Percentiles rank a stretch among this genome's conserved stretches.
phyloP scores from a whole-genome alignment of 30 jellyfish, hydroid and myxozoan species.

The Hydractinia echinata region DNA sequence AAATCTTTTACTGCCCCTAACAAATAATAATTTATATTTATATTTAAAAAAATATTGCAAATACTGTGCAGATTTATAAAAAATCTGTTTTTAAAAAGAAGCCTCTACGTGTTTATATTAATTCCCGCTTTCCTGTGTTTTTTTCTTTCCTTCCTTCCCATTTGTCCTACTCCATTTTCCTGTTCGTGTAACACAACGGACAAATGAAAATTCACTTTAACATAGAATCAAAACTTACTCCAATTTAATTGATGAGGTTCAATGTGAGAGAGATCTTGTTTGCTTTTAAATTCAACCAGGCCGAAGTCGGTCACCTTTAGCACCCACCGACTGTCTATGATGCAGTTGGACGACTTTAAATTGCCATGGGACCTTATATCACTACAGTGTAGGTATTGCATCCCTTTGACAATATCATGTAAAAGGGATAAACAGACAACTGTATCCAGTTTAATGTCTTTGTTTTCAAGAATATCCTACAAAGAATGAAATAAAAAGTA shows the following conservation, averaged over 20 bases:
- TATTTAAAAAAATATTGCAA: too few species aligned
- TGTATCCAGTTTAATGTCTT: conserved; percentile 71
- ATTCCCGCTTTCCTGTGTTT: too few species aligned
- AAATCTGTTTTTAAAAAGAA: too few species aligned
- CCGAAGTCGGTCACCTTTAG: conserved; percentile 89
- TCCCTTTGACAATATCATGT: conserved; percentile 79
- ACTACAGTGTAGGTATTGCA: conserved; percentile 64
- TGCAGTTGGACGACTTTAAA: conserved; percentile 80
- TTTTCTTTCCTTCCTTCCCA: too few species aligned
- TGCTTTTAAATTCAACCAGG: conserved; percentile 54
- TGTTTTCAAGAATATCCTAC: conserved; percentile 86
- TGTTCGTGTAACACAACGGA: too few species aligned
- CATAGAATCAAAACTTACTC: conserved; percentile 26
- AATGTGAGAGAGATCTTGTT: conserved; percentile 52
- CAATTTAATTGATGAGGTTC: conserved; percentile 50
- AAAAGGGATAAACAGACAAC: conserved; percentile 67
- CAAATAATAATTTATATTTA: too few species aligned
- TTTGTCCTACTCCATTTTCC: too few species aligned
- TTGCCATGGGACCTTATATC: conserved; percentile 88
- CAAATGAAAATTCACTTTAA: too few species aligned
- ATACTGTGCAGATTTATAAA: too few species aligned
- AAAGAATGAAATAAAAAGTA: not conserved
- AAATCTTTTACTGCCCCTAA: too few species aligned
- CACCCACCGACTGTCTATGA: conserved; percentile 87
- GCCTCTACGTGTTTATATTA: too few species aligned